phyloP scores from a whole-genome alignment of 2,113 vertebrate genomes.

The Sula dactylatra region DNA sequence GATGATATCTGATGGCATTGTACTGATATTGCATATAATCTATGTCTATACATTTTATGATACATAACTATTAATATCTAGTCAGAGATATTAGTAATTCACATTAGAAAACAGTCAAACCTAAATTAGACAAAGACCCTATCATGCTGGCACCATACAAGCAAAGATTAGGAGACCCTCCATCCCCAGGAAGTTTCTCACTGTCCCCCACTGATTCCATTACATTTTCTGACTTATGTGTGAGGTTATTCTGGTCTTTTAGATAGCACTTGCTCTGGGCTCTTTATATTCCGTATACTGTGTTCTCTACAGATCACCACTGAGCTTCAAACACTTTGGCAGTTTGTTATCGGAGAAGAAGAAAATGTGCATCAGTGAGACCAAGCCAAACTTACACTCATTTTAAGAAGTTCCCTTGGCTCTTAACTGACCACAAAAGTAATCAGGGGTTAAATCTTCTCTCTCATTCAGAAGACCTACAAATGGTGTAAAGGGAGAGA shows the following conservation, averaged over 20 bases:
- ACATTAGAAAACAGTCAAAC: not conserved
- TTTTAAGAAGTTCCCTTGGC: not conserved
- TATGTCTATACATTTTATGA: not conserved
- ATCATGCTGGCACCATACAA: not conserved
- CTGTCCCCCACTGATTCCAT: not conserved
- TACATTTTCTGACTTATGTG: not conserved
- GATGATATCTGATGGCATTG: not conserved
- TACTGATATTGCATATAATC: not conserved
- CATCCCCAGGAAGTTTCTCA: not conserved
- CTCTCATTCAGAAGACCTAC: not conserved
- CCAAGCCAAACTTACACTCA: not conserved
- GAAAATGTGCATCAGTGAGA: not conserved
- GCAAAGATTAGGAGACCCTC: not conserved
- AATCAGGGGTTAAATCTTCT: not conserved
- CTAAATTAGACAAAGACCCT: not conserved
- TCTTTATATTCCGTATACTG: not conserved
- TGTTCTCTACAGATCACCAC: not conserved
- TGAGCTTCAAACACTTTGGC: not conserved
- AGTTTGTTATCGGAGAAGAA: not conserved
- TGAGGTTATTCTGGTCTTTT: not conserved
- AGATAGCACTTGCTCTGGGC: not conserved
- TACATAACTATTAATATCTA: not conserved
- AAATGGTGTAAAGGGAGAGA: not conserved
- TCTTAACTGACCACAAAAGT: not conserved
- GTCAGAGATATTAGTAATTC: not conserved